These are phyloP conservation scores for Cryptotis parvus DNA, from an alignment of 2,113 vertebrate genomes.

Conservation along the genomic window DNA sequence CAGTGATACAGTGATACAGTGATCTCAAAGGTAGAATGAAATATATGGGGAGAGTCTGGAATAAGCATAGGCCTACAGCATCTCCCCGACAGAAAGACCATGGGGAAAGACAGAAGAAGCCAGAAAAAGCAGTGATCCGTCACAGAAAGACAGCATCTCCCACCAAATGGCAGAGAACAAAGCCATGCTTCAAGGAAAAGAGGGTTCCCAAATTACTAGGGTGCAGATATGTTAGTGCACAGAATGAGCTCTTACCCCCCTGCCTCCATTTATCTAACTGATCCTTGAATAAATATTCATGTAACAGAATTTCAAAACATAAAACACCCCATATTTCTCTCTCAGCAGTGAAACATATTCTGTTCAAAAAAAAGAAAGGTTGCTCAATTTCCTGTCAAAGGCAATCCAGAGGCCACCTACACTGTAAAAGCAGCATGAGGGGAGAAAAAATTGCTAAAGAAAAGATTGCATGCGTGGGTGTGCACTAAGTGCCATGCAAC, in stretches of 20 bases:
- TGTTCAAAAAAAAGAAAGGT: conserved; percentile 77
- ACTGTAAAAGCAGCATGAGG: conserved; percentile 80
- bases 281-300: conserved; percentile 58
- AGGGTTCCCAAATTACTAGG: neutral
- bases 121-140: neutral
- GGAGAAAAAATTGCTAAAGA: conserved; percentile 78
- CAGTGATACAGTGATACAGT: too few species aligned
- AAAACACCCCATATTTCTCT: conserved; percentile 67
- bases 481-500: conserved; percentile 26
- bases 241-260: neutral
- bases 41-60: neutral
- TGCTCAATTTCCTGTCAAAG: conserved; percentile 83
- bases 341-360: conserved; percentile 82
- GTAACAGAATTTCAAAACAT: conserved; percentile 77
- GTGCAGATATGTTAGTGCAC: neutral
- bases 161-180: neutral
- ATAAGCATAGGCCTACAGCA: neutral
- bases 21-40: neutral
- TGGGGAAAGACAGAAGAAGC: neutral
- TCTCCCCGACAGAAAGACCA: neutral
- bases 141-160: neutral
- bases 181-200: neutral
- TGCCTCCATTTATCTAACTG: conserved; percentile 9
- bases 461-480: conserved; percentile 77
- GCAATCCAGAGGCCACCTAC: conserved; percentile 85